Conservation (phyloP, 1,140 invertebrate genomes). For the Sogatella furcifera region DNA sequence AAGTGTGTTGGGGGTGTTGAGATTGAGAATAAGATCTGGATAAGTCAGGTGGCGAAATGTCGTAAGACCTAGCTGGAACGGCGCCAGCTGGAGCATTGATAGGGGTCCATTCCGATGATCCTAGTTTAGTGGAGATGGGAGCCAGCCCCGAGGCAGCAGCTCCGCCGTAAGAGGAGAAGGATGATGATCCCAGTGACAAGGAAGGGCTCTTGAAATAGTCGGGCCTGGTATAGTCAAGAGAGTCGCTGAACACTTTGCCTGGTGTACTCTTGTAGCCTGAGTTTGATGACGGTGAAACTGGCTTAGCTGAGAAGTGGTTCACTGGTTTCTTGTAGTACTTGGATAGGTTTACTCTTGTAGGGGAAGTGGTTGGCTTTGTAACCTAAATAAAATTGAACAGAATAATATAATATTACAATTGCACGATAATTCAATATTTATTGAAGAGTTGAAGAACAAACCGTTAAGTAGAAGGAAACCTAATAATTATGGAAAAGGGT, state of each 20-base stretch:
- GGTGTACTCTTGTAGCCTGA: neutral
- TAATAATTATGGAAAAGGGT: too few species aligned
- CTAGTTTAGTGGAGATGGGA: too few species aligned
- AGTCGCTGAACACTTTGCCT: neutral
- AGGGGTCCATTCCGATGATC: slow-evolving; percentile 21
- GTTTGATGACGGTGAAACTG: neutral
- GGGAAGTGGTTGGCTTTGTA: too few species aligned
- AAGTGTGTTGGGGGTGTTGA: neutral
- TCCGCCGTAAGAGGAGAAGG: neutral
- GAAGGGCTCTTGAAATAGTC: neutral
- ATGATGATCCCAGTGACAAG: neutral
- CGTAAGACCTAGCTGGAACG: slow-evolving; percentile 22
- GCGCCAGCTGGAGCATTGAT: slow-evolving; percentile 25
- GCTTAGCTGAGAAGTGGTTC: neutral
- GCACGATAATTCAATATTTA: too few species aligned
- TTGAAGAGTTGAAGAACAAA: too few species aligned
- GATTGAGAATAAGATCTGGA: neutral
- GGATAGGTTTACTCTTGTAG: neutral
- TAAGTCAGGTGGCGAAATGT: slow-evolving; percentile 22
- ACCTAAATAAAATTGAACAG: too few species aligned
- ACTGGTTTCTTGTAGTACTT: neutral
- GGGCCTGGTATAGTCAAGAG: neutral
- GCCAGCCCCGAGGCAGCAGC: too few species aligned
- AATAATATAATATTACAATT: too few species aligned
- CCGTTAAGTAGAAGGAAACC: too few species aligned